Conservation (phyloP, 2,888 invertebrate species). For the Drosophila multiciliata region DNA sequence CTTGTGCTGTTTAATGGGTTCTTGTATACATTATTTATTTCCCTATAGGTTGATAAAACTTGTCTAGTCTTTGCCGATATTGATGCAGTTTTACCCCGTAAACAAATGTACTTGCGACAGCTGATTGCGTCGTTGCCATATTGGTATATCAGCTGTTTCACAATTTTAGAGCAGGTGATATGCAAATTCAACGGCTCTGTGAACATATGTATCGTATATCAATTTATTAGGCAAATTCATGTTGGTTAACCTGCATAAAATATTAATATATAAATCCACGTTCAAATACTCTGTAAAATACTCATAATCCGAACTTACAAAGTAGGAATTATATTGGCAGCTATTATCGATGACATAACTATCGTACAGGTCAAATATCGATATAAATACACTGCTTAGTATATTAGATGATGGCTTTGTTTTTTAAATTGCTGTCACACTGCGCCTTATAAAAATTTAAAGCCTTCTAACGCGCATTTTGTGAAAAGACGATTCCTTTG, state of each 20-base stretch:
- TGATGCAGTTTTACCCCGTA: constrained; percentile 32
- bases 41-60: constrained; percentile 23
- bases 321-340: not conserved
- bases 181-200: not conserved
- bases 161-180: constrained; percentile 29
- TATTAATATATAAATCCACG: not conserved
- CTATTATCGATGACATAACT: not conserved
- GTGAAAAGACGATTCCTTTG: not conserved
- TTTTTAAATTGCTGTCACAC: constrained; percentile 15
- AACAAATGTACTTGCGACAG: constrained; percentile 45
- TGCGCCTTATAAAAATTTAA: not conserved
- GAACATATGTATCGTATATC: constrained; percentile 11
- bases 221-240: not conserved
- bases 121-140: constrained; percentile 34
- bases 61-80: constrained; percentile 13
- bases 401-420: constrained; percentile 10
- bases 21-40: constrained; percentile 54
- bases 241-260: not conserved
- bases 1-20: constrained; percentile 30
- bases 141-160: constrained; percentile 33
- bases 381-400: constrained; percentile 2
- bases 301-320: not conserved
- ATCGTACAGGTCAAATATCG: not conserved
- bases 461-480: constrained; percentile 10
- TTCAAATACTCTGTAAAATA: not conserved